phyloP scores from a whole-genome alignment of 2,113 vertebrate genomes.

The Zonotrichia leucophrys region DNA sequence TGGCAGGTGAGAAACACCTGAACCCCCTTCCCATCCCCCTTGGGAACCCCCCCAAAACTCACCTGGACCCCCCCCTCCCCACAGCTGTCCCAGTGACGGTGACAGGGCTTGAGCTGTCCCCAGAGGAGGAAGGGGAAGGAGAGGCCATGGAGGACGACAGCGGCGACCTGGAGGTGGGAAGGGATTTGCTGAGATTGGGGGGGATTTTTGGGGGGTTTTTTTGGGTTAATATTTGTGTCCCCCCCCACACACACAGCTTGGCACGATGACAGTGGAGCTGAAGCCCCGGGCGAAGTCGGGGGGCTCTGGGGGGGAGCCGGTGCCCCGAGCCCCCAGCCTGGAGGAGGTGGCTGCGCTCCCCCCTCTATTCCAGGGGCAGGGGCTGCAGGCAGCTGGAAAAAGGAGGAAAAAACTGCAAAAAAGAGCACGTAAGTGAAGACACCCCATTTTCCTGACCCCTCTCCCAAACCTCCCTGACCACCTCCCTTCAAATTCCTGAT shows the following conservation, averaged over 20 bases:
- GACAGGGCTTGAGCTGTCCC: not conserved
- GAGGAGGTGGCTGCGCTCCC: not conserved
- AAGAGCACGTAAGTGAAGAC: not conserved
- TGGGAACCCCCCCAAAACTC: not conserved
- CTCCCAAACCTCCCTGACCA: too few species aligned
- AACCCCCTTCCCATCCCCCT: fast-evolving
- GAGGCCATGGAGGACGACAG: not conserved
- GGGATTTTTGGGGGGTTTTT: fast-evolving
- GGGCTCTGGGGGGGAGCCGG: fast-evolving
- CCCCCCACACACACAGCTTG: not conserved
- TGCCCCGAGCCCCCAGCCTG: not conserved
- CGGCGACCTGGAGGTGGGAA: not conserved
- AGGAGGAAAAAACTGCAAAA: not conserved
- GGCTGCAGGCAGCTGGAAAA: not conserved
- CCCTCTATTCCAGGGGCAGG: not conserved
- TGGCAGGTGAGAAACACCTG: not conserved
- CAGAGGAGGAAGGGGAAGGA: not conserved
- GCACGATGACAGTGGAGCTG: not conserved
- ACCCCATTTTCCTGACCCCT: fast-evolving
- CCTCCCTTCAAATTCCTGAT: not conserved
- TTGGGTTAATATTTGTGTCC: not conserved
- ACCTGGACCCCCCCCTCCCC: not conserved
- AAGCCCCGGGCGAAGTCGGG: not conserved
- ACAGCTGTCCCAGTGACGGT: not conserved
- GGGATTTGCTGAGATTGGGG: too few species aligned